Evolutionary conservation across 1,140 invertebrate genomes (phyloP), one percentile per base, ranked within the genome.

Genomic region (Charaxes varanes): DNA sequence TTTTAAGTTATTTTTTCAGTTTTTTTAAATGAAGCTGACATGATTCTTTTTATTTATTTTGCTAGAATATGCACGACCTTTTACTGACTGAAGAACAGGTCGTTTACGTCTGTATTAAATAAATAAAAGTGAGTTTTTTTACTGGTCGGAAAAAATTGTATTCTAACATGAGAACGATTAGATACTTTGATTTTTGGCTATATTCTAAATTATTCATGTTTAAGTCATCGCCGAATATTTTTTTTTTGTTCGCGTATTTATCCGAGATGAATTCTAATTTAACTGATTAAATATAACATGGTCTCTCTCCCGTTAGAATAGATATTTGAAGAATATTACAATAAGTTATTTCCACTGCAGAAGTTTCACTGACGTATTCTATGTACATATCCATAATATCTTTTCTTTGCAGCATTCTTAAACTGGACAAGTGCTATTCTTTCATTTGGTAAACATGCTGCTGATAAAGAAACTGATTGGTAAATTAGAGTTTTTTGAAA

Each of bases 221-320:
- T 10, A 31, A 57, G 21, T 52, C 44, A 1, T 49, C 53, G 0
- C 53, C 53, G 4, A 53, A 16, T 16, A 48, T 40, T 14, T 49
- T 46, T 21, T 52, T 46, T 17, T 13, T 8, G 43, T 32, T 47
- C 5, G 12, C 8, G 15, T 41, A 52, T 44, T 55, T 52, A 12
- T 36, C 36, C 5, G 38, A 35, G 11, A 55, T 10, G 10, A 37
- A 38, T 11, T 47, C 40, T 40, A 60, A 32, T n/a, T 53, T 23
- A 60, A 28, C 42, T 53, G 42, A 2, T 3, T 35, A 21, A 43
- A 38, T 31, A 60, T 55, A 35, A 47, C 4, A 8, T 50, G 11
- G 35, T 23, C 41, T 41, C 37, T 41, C 46, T 60, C n/a, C 46
- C 37, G 47, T 60, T 60, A 52, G 52, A 60, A 18, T 60, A 60